phyloP scores from a whole-genome alignment of 1,140 invertebrate species.

The Pseudomyrmex dendroicus region DNA sequence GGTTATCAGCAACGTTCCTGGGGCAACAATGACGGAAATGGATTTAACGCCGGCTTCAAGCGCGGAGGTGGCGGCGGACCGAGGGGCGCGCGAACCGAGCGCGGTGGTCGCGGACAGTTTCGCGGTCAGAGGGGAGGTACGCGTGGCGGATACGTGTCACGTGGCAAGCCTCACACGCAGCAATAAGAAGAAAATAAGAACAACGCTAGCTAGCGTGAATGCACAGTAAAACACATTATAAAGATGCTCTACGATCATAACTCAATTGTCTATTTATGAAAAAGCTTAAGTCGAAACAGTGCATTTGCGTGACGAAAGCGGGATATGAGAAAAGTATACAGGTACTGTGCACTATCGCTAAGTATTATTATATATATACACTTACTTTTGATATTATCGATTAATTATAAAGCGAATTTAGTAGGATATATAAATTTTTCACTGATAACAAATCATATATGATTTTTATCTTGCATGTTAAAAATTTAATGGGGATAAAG shows the following conservation, averaged over 20 bases:
- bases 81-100: slow-evolving; percentile 73
- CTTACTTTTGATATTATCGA: slow-evolving; percentile 54
- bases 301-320: slow-evolving; percentile 21
- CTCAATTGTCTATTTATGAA: slow-evolving; percentile 78
- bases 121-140: slow-evolving; percentile 78
- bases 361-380: slow-evolving; percentile 50
- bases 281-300: slow-evolving; percentile 71
- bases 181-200: slow-evolving; percentile 66
- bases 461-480: slow-evolving; percentile 3
- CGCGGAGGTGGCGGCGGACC: slow-evolving; percentile 70
- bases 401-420: slow-evolving; percentile 27
- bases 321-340: slow-evolving; percentile 21
- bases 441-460: no score
- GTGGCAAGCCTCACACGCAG: slow-evolving; percentile 79
- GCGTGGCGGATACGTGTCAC: slow-evolving; percentile 77
- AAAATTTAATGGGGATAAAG: slow-evolving; percentile 4
- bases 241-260: slow-evolving; percentile 68
- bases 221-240: slow-evolving; percentile 66
- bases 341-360: slow-evolving; percentile 24
- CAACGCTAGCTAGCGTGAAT: slow-evolving; percentile 61
- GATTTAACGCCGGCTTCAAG: slow-evolving; percentile 78
- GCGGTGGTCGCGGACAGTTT: slow-evolving; percentile 77
- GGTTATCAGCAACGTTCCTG: slow-evolving; percentile 81
- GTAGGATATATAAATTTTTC: slow-evolving; percentile 24
- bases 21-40: slow-evolving; percentile 76